These are phyloP conservation scores for Discoglossus pictus DNA, from an alignment of 2,797 vertebrate genomes.

Conservation along the genomic window DNA sequence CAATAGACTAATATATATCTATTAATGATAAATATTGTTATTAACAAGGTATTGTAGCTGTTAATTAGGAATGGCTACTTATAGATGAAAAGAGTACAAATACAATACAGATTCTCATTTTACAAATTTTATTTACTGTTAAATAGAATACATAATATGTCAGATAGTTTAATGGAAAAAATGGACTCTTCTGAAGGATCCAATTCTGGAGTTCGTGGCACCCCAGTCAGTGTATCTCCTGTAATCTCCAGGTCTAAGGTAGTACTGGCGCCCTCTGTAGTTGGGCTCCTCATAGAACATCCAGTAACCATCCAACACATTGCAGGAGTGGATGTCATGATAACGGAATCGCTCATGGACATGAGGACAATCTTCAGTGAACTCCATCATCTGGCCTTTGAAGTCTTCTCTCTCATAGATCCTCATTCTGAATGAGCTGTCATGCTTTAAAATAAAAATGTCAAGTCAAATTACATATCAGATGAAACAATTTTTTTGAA, in stretches of 20 bases:
- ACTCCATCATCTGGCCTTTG: slow-evolving; percentile 51
- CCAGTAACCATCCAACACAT: slow-evolving; percentile 51
- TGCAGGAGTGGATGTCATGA: slow-evolving; percentile 51
- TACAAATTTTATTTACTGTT: too few relatives aligned
- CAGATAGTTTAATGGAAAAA: too few relatives aligned
- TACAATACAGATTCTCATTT: too few relatives aligned
- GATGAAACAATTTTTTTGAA: too few relatives aligned
- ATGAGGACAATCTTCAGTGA: slow-evolving; percentile 51
- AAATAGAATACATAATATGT: too few relatives aligned
- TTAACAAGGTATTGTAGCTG: too few relatives aligned
- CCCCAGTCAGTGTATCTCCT: slow-evolving; percentile 42
- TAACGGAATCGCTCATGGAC: slow-evolving; percentile 54
- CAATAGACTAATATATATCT: too few relatives aligned
- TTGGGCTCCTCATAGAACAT: slow-evolving; percentile 53
- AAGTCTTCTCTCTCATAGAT: slow-evolving; percentile 54
- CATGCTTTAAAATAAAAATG: slow-evolving; percentile 1
- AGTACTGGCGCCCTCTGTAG: slow-evolving; percentile 51
- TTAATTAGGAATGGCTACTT: too few relatives aligned
- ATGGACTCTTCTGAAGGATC: slow-evolving; percentile 49
- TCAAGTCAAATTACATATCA: too few relatives aligned
- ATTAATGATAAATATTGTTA: too few relatives aligned
- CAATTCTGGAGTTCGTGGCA: slow-evolving; percentile 43
- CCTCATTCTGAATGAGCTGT: slow-evolving; percentile 29
- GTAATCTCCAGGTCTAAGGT: slow-evolving; percentile 49
- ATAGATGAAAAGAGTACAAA: too few relatives aligned